These are phyloP conservation scores for Lepas anatifera DNA, from an alignment of 2,888 invertebrate genomes.

Conservation along the genomic window DNA sequence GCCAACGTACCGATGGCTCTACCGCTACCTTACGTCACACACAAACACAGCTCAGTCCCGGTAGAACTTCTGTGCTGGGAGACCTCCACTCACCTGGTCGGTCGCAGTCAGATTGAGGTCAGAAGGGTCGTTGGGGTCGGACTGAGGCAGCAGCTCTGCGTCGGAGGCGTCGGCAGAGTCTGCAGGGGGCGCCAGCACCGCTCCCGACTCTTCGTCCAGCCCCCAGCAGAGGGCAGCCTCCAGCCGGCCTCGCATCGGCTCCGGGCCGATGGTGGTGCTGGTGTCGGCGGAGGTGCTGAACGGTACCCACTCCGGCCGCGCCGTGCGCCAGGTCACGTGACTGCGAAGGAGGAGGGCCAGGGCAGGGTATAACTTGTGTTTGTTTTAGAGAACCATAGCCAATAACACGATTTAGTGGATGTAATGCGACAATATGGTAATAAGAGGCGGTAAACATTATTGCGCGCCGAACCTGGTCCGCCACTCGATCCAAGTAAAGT, in stretches of 20 bases:
- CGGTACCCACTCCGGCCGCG: background rate
- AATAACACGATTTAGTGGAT: too few relatives aligned
- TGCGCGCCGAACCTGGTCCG: too few relatives aligned
- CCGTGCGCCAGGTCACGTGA: background rate
- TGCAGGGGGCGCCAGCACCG: conserved; percentile 1
- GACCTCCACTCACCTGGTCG: conserved; percentile 32
- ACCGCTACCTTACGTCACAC: too few relatives aligned
- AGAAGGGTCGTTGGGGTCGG: conserved; percentile 41
- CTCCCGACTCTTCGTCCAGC: background rate
- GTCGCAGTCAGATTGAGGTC: conserved; percentile 48
- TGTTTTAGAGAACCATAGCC: too few relatives aligned
- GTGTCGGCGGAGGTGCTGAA: background rate
- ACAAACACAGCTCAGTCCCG: too few relatives aligned
- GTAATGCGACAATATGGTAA: too few relatives aligned
- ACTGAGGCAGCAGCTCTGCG: conserved; percentile 32
- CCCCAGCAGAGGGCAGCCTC: background rate
- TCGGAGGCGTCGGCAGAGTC: background rate
- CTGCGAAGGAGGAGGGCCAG: background rate
- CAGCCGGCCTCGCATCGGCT: background rate
- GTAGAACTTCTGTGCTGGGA: too few relatives aligned
- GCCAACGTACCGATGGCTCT: too few relatives aligned
- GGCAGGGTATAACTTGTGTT: too few relatives aligned
- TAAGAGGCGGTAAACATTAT: too few relatives aligned
- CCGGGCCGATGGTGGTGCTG: background rate
- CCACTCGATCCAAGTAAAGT: too few relatives aligned